Conservation (phyloP, 2,888 invertebrate genomes). For the Dorcus parallelipipedus region DNA sequence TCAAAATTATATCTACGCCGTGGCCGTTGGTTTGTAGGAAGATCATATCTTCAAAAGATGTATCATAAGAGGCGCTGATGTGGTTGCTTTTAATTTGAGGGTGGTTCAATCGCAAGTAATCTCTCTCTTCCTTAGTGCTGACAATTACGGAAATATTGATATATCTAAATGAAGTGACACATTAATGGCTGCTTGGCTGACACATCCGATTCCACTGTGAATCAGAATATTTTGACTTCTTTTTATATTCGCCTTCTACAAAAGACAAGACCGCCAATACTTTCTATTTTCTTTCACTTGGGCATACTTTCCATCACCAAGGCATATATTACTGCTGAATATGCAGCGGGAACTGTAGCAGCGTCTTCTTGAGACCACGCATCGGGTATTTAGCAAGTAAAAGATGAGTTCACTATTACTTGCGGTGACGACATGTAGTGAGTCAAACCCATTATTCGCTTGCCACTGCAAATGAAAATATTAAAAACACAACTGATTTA, state of each 20-base stretch:
- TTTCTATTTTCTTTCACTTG: background rate
- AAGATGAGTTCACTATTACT: conserved; percentile 55
- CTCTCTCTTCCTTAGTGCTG: conserved; percentile 78
- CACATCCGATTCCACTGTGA: conserved; percentile 63
- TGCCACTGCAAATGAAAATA: conserved; percentile 47
- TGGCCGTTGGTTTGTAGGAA: conserved; percentile 75
- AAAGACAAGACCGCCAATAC: background rate
- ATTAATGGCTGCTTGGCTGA: conserved; percentile 71
- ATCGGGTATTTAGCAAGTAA: conserved; percentile 66
- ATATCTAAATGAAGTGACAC: conserved; percentile 60
- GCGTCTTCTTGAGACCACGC: conserved; percentile 72
- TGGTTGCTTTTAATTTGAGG: conserved; percentile 62
- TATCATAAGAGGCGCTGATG: conserved; percentile 85
- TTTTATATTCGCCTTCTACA: conserved; percentile 32
- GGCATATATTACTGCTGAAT: conserved; percentile 54
- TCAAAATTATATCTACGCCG: conserved; percentile 88
- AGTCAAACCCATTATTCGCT: conserved; percentile 65
- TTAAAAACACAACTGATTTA: too few relatives aligned
- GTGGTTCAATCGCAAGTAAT: conserved; percentile 78
- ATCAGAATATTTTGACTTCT: conserved; percentile 46
- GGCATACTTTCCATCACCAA: conserved; percentile 43
- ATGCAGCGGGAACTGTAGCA: conserved; percentile 73
- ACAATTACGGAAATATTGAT: conserved; percentile 84
- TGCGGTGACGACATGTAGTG: conserved; percentile 59
- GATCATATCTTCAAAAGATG: conserved; percentile 82